Base-by-base conservation (phyloP, 1,140 invertebrate genomes). In the Sesamia nonagrioides region DNA sequence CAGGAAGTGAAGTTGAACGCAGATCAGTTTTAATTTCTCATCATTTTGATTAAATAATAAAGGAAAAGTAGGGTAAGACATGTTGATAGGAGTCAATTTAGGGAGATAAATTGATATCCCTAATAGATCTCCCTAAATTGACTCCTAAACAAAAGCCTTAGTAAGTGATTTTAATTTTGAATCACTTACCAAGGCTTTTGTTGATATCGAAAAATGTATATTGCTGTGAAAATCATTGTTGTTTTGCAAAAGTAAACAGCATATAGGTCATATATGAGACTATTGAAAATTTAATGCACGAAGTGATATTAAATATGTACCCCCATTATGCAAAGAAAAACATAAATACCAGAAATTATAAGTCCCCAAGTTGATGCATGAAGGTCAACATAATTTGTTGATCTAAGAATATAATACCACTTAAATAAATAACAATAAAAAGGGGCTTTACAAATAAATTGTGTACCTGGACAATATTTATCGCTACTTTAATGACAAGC, bases 1-100 rank as follows among this genome's bases (percentile, higher is more conserved):
- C 40, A 58, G 68, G 73, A 73, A 60, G 40, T 11, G 35, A 56
- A 68, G 42, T 27, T 74, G 37, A 18, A 76, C 40, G 18, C 68
- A 13, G 18, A 60, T 60, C 18, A 60, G 50, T 58, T 37, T 73
- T 73, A 73, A 73, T 58, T 52, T 72, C 35, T 45, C 18, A 40
- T 5, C 35, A 17, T 18, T 42, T 13, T 13, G 35, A 58, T 42
- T 27, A 27, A 1, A 27, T 27, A 1, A 1, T 42, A 52, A 58
- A 42, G 13, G 45, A 33, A 40, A 45, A 60, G 13, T 15, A 27
- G 18, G 40, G n/a, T 13, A 21, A 61, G 13, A 60, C 11, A n/a
- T 6, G 45, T 11, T 56, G 6, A 15, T 21, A 11, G 1, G 9
- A 21, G 52, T 56, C 18, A 21, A 27, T 56, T 27, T 56, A 27